Evolutionary conservation across 2,888 invertebrate genomes (phyloP).

Genomic region (Steinernema carpocapsae): DNA sequence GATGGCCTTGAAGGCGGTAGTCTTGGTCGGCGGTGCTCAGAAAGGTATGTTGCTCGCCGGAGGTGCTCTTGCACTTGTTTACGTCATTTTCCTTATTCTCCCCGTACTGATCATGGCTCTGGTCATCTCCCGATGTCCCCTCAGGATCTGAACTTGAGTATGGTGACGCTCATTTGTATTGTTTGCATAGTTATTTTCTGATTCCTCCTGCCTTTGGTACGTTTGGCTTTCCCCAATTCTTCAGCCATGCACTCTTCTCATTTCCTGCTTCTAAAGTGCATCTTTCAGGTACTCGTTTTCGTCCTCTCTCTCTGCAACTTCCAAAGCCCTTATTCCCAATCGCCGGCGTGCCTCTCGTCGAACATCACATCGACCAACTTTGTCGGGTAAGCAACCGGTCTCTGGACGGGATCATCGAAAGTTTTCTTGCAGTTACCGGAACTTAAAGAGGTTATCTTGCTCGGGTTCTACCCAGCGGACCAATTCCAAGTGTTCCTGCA

Average conservation of each 20-base stretch:
- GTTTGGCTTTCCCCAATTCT: constrained; percentile 27
- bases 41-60: constrained; percentile 78
- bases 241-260: neutral
- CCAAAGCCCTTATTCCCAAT: constrained; percentile 97
- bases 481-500: constrained; percentile 87
- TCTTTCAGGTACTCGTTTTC: constrained; percentile 86
- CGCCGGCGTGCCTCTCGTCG: constrained; percentile 91
- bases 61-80: constrained; percentile 61
- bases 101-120: constrained; percentile 61
- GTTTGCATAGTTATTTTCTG: neutral
- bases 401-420: too few relatives aligned
- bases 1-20: constrained; percentile 76
- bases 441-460: constrained; percentile 87
- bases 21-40: constrained; percentile 89
- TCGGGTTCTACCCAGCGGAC: constrained; percentile 87
- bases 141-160: constrained; percentile 43
- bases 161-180: neutral
- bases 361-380: constrained; percentile 96
- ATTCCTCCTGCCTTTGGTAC: neutral
- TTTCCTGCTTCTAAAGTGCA: neutral
- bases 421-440: constrained; percentile 75
- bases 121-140: constrained; percentile 49
- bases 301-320: constrained; percentile 92
- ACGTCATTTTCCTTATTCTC: constrained; percentile 63
- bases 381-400: constrained; percentile 57